A percentile compares a stretch with the other conserved stretches of the same genome.
Conservation (phyloP, 2,888 invertebrate species). For the Synergus itoensis region DNA sequence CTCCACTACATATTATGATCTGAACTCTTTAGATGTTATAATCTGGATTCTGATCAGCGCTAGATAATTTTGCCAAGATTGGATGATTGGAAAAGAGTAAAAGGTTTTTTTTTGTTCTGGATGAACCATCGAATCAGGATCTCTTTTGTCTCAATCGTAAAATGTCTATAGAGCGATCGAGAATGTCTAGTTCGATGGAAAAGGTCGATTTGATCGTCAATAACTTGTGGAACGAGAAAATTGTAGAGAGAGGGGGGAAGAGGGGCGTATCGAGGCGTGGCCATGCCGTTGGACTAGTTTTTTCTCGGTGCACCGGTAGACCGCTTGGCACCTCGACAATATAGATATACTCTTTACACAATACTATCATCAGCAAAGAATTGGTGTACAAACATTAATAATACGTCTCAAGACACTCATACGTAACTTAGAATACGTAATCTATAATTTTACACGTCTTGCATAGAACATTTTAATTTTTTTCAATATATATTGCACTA, state of each 20-base stretch:
- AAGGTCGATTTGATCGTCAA: slow-evolving; percentile 49
- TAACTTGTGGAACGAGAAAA: slow-evolving; percentile 30
- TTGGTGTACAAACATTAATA: slow-evolving; percentile 8
- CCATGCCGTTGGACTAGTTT: slow-evolving; percentile 65
- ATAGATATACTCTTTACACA: slow-evolving; percentile 36
- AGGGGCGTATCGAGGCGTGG: slow-evolving; percentile 52
- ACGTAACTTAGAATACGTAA: slow-evolving; percentile 1
- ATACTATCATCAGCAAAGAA: background rate
- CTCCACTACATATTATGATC: no score
- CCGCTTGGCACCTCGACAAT: slow-evolving; percentile 71
- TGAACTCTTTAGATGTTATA: no score
- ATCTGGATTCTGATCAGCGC: no score
- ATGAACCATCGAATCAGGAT: no score
- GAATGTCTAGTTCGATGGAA: slow-evolving; percentile 27
- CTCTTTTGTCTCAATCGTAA: background rate
- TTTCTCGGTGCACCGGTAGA: slow-evolving; percentile 66
- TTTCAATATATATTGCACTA: background rate
- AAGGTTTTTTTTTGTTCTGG: no score
- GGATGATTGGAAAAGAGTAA: no score
- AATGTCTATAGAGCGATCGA: background rate
- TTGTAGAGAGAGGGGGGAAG: background rate
- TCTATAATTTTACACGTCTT: slow-evolving; percentile 21
- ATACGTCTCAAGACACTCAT: slow-evolving; percentile 4
- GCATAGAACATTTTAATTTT: background rate
- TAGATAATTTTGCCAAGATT: no score